These are phyloP conservation scores for Orchestia grillus DNA, from an alignment of 1,140 invertebrate species.

Conservation along the genomic window DNA sequence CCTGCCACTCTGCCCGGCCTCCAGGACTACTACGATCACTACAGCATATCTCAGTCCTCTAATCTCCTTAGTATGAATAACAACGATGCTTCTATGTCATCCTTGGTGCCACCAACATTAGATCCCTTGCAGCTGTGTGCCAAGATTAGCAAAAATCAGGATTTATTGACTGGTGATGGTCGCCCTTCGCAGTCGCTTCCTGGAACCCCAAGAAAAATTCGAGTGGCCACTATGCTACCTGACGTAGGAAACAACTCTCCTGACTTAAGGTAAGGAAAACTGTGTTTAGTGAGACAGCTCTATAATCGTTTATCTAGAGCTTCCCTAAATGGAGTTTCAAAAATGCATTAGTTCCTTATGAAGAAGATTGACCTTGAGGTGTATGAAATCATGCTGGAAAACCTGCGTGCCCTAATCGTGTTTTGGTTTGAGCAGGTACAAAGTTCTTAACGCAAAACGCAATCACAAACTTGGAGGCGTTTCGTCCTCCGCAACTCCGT, in stretches of 20 bases:
- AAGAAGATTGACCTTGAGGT: not conserved
- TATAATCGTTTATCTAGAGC: not conserved
- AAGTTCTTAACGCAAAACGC: conserved; percentile 42
- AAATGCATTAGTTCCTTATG: not conserved
- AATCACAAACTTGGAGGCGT: not conserved
- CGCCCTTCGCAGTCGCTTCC: conserved; percentile 65
- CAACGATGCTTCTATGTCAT: conserved; percentile 40
- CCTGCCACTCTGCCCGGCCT: conserved; percentile 63
- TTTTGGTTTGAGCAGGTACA: not conserved
- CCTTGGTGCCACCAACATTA: conserved; percentile 31
- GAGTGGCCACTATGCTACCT: conserved; percentile 65
- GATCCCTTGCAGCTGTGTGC: conserved; percentile 60
- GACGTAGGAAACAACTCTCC: conserved; percentile 67
- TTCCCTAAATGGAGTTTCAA: not conserved
- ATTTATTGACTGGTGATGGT: conserved; percentile 55
- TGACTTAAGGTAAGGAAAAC: conserved; percentile 61
- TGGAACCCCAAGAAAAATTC: conserved; percentile 66
- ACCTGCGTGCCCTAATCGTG: not conserved
- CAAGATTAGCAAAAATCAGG: conserved; percentile 62
- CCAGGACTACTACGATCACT: not conserved
- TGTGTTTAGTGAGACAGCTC: not conserved
- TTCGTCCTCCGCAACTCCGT: not conserved
- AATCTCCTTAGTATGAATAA: conserved; percentile 34
- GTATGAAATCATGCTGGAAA: not conserved
- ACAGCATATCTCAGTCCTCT: conserved; percentile 30